phyloP scores from a whole-genome alignment of 1,140 invertebrate genomes.

The Drosophila kikkawai region DNA sequence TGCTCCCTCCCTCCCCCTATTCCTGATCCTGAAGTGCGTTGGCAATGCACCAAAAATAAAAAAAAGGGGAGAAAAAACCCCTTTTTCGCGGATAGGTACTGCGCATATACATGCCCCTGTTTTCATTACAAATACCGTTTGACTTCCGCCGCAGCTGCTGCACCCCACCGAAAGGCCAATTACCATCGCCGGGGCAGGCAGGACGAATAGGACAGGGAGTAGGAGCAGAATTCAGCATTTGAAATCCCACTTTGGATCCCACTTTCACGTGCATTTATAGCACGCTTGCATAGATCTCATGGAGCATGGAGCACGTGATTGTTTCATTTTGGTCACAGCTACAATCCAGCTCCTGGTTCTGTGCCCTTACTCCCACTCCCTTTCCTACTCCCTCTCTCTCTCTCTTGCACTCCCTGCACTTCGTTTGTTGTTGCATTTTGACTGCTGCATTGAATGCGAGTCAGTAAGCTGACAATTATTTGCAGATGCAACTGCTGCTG shows the following conservation, averaged over 20 bases:
- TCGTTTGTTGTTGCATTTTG: slow-evolving; percentile 30
- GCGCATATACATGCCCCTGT: slow-evolving; percentile 76
- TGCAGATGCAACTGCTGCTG: slow-evolving; percentile 70
- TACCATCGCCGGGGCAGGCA: background rate
- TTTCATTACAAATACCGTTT: slow-evolving; percentile 84
- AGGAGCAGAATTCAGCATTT: slow-evolving; percentile 38
- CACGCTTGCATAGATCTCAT: slow-evolving; percentile 80
- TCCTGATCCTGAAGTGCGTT: slow-evolving; percentile 69
- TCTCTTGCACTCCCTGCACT: background rate
- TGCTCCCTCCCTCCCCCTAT: background rate
- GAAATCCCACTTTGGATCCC: slow-evolving; percentile 69
- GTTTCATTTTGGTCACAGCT: slow-evolving; percentile 77
- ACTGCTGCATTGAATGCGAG: slow-evolving; percentile 65
- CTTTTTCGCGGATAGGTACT: slow-evolving; percentile 10
- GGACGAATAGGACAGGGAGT: background rate
- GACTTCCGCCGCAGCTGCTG: slow-evolving; percentile 71
- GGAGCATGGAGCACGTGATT: slow-evolving; percentile 81
- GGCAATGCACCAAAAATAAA: slow-evolving; percentile 71
- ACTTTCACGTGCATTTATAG: slow-evolving; percentile 79
- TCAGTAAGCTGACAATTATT: slow-evolving; percentile 83
- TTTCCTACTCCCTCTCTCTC: background rate
- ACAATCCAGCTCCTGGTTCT: slow-evolving; percentile 35
- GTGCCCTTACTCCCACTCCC: background rate
- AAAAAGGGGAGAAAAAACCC: background rate
- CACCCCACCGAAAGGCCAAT: background rate